Conservation (phyloP, 2,888 invertebrate species). For the Hyposoter dolosus region DNA sequence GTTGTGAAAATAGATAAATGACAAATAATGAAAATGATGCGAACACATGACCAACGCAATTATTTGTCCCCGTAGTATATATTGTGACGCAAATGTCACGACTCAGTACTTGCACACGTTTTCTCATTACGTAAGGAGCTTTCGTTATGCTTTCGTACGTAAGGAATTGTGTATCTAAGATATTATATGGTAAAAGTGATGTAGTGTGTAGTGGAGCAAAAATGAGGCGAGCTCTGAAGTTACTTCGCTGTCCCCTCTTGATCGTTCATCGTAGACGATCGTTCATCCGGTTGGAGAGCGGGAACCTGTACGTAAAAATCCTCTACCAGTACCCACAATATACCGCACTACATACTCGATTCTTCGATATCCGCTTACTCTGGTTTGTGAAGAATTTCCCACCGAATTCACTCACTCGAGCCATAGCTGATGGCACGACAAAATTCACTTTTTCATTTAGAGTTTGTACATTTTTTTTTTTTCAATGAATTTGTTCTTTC, state of each 20-base stretch:
- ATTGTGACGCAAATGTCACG: conserved; percentile 57
- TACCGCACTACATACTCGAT: conserved; percentile 9
- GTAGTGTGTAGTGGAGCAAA: conserved; percentile 34
- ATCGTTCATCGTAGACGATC: conserved; percentile 58
- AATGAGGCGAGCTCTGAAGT: conserved; percentile 45
- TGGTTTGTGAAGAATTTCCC: not conserved
- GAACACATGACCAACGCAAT: conserved; percentile 24
- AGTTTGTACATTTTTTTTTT: not conserved
- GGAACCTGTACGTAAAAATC: conserved; percentile 37
- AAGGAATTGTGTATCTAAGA: not conserved
- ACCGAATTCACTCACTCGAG: too few relatives aligned
- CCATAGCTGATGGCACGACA: not conserved
- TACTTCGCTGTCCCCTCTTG: conserved; percentile 42
- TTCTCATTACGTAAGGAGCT: conserved; percentile 53
- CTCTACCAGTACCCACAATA: conserved; percentile 18
- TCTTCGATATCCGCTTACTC: conserved; percentile 5
- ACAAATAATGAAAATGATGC: conserved; percentile 28
- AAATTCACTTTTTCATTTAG: not conserved
- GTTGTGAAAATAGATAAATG: conserved; percentile 1
- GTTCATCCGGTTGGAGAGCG: conserved; percentile 59
- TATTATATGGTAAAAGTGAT: conserved; percentile 33
- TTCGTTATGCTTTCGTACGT: conserved; percentile 39
- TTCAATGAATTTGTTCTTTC: not conserved
- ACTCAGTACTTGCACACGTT: conserved; percentile 37
- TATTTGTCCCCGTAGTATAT: conserved; percentile 35